These are phyloP conservation scores for Anadara kagoshimensis DNA, from an alignment of 1,140 invertebrate species.

Conservation along the genomic window DNA sequence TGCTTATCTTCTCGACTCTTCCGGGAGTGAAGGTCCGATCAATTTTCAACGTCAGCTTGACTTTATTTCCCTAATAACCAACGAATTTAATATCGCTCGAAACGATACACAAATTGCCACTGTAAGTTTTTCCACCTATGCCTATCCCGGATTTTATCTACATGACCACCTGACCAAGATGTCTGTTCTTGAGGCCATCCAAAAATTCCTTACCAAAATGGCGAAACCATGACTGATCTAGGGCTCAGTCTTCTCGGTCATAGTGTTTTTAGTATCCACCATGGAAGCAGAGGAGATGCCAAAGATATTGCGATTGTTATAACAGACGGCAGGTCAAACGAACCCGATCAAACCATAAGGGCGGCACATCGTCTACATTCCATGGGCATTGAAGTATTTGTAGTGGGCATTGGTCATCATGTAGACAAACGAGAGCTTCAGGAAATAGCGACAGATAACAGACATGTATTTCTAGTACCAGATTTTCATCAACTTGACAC, in stretches of 20 bases:
- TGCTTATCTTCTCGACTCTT: conserved; percentile 29
- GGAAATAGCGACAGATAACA: conserved; percentile 14
- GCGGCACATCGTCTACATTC: conserved; percentile 4
- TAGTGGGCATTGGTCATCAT: conserved; percentile 5
- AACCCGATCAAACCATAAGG: not conserved
- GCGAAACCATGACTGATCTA: conserved; percentile 30
- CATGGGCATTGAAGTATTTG: conserved; percentile 22
- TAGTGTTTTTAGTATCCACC: not conserved
- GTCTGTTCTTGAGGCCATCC: conserved; percentile 15
- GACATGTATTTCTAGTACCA: conserved; percentile 4
- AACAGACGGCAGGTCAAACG: conserved; percentile 38
- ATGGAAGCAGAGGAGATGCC: not conserved
- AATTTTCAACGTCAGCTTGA: conserved; percentile 27
- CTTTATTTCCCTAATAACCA: conserved; percentile 22
- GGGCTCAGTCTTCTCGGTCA: conserved; percentile 4
- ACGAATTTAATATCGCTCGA: conserved; percentile 6
- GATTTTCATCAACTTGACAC: conserved; percentile 2
- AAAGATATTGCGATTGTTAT: conserved; percentile 25
- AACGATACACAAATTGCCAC: conserved; percentile 20
- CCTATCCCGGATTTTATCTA: conserved; percentile 5
- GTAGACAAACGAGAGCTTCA: conserved; percentile 1
- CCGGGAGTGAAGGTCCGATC: conserved; percentile 13
- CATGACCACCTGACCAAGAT: conserved; percentile 9
- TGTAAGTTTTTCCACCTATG: conserved; percentile 9
- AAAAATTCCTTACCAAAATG: conserved; percentile 21